Percentiles rank a stretch among this genome's conserved stretches.
Conservation (phyloP, 2,797 vertebrate species). For the Silurus lanzhouensis region DNA sequence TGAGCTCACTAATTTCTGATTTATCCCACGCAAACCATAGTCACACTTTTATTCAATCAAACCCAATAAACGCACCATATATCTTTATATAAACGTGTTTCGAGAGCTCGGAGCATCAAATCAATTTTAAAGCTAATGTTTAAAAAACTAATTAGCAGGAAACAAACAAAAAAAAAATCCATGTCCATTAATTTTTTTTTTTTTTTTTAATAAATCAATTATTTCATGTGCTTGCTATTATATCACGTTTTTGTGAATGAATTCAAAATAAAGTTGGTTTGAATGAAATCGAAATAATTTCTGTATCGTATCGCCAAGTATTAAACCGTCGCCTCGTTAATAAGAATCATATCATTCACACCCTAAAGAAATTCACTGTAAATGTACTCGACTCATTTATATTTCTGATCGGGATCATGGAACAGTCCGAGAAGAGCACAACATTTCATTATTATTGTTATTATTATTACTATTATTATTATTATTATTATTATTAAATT, state of each 20-base stretch:
- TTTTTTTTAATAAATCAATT: too few species aligned
- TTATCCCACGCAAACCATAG: not conserved
- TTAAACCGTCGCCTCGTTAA: not conserved
- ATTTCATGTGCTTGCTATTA: too few species aligned
- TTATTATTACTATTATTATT: not conserved
- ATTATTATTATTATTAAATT: not conserved
- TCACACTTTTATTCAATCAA: too few species aligned
- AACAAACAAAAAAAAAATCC: too few species aligned
- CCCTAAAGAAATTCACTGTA: not conserved
- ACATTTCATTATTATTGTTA: not conserved
- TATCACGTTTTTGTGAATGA: too few species aligned
- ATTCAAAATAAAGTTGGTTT: not conserved
- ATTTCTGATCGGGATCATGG: not conserved
- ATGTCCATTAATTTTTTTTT: too few species aligned
- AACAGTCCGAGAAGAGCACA: not conserved
- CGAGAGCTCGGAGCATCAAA: too few species aligned
- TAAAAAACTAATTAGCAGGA: too few species aligned
- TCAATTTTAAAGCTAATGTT: too few species aligned
- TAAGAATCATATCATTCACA: not conserved
- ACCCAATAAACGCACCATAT: too few species aligned
- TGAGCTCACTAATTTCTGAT: not conserved
- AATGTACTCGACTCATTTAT: too few species aligned
- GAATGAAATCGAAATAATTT: not conserved
- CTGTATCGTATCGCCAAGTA: not conserved
- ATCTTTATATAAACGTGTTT: too few species aligned